Percentiles rank a stretch among this genome's conserved stretches.
These are phyloP conservation scores for Dissostichus mawsoni DNA, from an alignment of 2,113 vertebrate genomes.

Conservation along the genomic window DNA sequence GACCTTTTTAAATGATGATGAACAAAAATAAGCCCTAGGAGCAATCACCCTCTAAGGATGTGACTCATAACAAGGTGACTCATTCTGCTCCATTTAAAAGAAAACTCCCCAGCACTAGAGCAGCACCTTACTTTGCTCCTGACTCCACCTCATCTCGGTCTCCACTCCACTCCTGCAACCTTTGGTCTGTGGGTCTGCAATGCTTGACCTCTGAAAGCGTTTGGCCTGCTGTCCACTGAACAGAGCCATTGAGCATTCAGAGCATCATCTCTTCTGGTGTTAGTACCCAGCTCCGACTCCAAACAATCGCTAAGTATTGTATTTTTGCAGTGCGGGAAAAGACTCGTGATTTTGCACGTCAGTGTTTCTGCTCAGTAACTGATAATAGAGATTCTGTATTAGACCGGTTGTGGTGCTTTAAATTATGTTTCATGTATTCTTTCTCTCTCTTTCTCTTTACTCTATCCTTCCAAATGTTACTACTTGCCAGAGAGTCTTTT, in stretches of 20 bases:
- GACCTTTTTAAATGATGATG: background rate
- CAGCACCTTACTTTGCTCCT: background rate
- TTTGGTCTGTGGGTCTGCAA: constrained; percentile 14
- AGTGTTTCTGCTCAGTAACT: constrained; percentile 1
- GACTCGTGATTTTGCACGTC: constrained; percentile 9
- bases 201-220: constrained; percentile 42
- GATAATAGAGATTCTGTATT: constrained; percentile 13
- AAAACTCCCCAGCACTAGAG: background rate
- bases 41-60: constrained; percentile 1
- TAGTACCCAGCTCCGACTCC: background rate
- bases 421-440: constrained; percentile 48
- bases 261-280: background rate
- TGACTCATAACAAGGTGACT: background rate
- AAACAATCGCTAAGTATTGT: background rate
- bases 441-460: background rate
- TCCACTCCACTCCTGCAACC: constrained; percentile 23
- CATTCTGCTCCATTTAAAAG: background rate
- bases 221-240: constrained; percentile 47
- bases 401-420: constrained; percentile 15
- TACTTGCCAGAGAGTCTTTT: background rate
- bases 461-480: no score
- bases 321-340: background rate
- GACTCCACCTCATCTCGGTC: constrained; percentile 36
- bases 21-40: background rate
- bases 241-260: constrained; percentile 43